Percentiles rank a stretch among this genome's conserved stretches.
Evolutionary conservation across 2,797 vertebrate genomes (phyloP).

Genomic region (Sebastes alutus): DNA sequence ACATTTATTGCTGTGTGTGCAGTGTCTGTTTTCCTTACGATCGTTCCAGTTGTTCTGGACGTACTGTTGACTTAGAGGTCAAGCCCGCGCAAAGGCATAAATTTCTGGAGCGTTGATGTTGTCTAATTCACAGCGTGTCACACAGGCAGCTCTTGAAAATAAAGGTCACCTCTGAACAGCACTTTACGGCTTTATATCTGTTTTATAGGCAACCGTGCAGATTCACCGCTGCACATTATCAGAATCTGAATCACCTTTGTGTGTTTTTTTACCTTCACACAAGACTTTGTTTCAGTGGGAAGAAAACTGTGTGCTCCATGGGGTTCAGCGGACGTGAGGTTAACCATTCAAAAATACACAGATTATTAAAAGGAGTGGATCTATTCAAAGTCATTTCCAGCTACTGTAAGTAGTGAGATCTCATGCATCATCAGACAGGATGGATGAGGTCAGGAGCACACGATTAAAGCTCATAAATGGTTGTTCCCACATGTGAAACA

Average conservation of each 20-base stretch:
- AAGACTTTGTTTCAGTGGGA: not conserved
- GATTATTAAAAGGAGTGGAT: not conserved
- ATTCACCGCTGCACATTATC: conserved; percentile 5
- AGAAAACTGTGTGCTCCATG: not conserved
- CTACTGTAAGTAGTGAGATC: not conserved
- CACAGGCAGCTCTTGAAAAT: conserved; percentile 45
- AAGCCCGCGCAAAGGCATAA: conserved; percentile 42
- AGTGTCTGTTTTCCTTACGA: conserved; percentile 50
- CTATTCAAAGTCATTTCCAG: not conserved
- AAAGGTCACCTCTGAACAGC: conserved; percentile 66
- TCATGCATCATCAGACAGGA: not conserved
- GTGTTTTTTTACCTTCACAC: not conserved
- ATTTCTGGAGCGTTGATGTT: conserved; percentile 48
- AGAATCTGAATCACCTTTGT: conserved; percentile 15
- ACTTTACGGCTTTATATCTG: conserved; percentile 48
- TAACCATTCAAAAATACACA: not conserved
- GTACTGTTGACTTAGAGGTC: conserved; percentile 67
- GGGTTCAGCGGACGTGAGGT: not conserved
- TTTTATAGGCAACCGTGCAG: conserved; percentile 53
- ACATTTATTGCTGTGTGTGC: conserved; percentile 65
- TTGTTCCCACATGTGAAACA: not conserved
- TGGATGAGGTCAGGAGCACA: not conserved
- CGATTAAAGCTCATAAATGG: not conserved
- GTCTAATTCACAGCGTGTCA: conserved; percentile 60
- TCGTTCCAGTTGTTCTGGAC: conserved; percentile 34